Conservation (phyloP, 1,140 invertebrate genomes). For the Spodoptera frugiperda region DNA sequence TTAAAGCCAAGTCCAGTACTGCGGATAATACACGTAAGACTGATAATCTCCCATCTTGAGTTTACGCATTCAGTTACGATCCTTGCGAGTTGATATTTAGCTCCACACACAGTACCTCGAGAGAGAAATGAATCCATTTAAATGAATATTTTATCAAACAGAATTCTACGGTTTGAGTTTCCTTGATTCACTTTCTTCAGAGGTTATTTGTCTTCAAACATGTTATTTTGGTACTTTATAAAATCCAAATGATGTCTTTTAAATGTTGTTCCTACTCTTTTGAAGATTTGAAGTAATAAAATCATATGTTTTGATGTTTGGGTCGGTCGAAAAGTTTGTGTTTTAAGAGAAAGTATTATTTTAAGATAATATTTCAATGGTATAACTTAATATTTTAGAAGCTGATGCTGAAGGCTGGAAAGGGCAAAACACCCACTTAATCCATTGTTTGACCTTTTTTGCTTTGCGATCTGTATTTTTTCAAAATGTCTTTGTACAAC, state of each 20-base stretch:
- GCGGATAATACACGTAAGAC: constrained; percentile 1
- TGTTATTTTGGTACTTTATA: constrained; percentile 17
- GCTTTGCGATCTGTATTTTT: neutral
- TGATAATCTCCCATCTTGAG: neutral
- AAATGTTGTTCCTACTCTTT: neutral
- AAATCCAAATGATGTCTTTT: neutral
- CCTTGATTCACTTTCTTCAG: neutral
- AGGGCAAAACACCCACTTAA: too few relatives aligned
- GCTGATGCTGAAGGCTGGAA: neutral
- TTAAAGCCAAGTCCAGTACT: neutral
- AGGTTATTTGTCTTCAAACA: constrained; percentile 11
- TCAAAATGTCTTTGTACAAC: too few relatives aligned
- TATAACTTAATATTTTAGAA: neutral
- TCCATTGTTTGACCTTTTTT: neutral
- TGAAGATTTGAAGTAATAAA: neutral
- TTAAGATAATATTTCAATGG: too few relatives aligned
- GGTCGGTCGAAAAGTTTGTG: too few relatives aligned
- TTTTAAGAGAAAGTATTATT: too few relatives aligned
- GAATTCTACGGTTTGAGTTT: constrained; percentile 10
- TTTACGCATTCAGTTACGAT: constrained; percentile 29
- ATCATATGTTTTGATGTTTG: constrained; percentile 1
- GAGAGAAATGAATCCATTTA: constrained; percentile 35
- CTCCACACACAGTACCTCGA: neutral
- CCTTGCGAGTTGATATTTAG: neutral
- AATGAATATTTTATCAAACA: constrained; percentile 41